These are phyloP conservation scores for Oncopeltus fasciatus DNA, from an alignment of 1,140 invertebrate species.

Conservation along the genomic window DNA sequence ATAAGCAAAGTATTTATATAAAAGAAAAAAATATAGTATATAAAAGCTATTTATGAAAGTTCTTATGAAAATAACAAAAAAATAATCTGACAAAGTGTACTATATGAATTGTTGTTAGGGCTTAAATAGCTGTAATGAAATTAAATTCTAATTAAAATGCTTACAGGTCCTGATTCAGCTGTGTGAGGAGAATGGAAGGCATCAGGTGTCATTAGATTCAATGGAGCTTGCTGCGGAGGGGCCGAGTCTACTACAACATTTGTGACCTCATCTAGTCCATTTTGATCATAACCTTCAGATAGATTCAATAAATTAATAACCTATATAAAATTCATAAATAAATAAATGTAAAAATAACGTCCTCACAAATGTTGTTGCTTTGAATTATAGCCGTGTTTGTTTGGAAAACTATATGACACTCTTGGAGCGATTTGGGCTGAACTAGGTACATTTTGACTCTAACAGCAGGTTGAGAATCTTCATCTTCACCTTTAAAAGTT, in stretches of 20 bases:
- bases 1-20: too few species aligned
- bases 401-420: conserved; percentile 64
- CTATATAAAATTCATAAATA: background rate
- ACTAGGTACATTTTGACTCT: conserved; percentile 66
- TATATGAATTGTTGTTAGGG: too few species aligned
- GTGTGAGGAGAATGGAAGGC: conserved; percentile 50
- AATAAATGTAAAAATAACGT: background rate
- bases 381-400: conserved; percentile 28
- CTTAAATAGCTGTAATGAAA: too few species aligned
- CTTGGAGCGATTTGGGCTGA: conserved; percentile 76
- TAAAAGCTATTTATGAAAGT: too few species aligned
- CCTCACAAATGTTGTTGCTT: background rate
- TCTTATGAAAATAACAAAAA: background rate
- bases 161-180: background rate
- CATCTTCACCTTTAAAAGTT: conserved; percentile 24
- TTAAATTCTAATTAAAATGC: background rate
- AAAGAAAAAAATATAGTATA: background rate
- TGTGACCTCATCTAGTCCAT: background rate
- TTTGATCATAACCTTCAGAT: background rate
- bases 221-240: background rate
- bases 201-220: conserved; percentile 72
- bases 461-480: conserved; percentile 31
- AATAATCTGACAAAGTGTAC: too few species aligned
- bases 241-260: background rate
- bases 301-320: background rate